phyloP scores from a whole-genome alignment of 2,888 invertebrate species.

The Oithona nana region DNA sequence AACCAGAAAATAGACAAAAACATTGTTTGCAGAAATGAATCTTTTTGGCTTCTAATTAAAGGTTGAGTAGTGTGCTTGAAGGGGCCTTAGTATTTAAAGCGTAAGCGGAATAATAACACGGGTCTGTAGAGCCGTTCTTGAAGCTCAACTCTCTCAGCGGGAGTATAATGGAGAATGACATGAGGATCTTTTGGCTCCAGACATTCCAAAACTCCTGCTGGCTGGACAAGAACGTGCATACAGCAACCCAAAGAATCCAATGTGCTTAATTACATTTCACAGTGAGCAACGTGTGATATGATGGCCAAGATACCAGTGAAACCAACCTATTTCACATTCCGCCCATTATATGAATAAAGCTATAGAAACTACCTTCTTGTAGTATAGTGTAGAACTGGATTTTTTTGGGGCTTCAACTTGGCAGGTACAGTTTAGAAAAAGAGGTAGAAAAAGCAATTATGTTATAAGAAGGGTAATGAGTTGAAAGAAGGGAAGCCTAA shows the following conservation, averaged over 20 bases:
- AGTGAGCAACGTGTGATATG: no score
- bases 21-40: background rate
- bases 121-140: background rate
- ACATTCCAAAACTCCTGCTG: background rate
- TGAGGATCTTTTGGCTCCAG: background rate
- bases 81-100: background rate
- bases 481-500: no score
- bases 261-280: background rate
- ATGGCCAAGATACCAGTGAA: background rate
- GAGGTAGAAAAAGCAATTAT: background rate
- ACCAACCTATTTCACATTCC: no score
- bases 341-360: no score
- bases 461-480: no score
- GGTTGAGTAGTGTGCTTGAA: no score
- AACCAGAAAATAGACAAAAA: background rate
- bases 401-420: no score
- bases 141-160: background rate
- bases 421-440: no score
- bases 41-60: background rate
- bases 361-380: no score
- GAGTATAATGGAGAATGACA: background rate
- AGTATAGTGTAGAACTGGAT: no score
- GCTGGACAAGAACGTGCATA: background rate
- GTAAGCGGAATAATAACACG: background rate
- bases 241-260: background rate